Conservation (phyloP, 1,140 invertebrate species). For the Drosophila pectinifera region DNA sequence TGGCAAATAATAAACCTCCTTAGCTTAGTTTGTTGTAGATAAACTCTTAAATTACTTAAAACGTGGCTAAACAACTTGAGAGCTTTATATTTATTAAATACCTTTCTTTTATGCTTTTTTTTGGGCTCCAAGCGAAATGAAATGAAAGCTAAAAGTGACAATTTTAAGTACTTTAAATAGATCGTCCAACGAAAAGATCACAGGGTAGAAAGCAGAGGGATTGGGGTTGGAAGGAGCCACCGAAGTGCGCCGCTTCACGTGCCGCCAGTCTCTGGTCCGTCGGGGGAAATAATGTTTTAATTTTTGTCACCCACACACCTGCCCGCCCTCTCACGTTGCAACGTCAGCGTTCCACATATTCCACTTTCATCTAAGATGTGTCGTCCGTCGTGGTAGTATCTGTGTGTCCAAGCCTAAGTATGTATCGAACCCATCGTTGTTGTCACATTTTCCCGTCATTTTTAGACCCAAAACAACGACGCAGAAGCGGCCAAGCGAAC, state of each 20-base stretch:
- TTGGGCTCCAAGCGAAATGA: neutral
- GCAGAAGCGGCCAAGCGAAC: conserved; percentile 36
- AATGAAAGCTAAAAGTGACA: conserved; percentile 36
- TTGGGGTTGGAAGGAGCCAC: neutral
- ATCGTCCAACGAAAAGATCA: conserved; percentile 35
- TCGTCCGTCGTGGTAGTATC: conserved; percentile 26
- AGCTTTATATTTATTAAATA: conserved; percentile 31
- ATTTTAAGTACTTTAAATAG: conserved; percentile 43
- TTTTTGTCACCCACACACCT: conserved; percentile 19
- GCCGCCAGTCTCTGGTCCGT: conserved; percentile 38
- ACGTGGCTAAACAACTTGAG: conserved; percentile 30
- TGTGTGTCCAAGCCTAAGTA: conserved; percentile 21
- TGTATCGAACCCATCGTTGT: conserved; percentile 34
- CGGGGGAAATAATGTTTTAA: conserved; percentile 42
- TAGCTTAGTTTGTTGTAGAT: neutral
- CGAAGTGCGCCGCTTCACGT: conserved; percentile 54
- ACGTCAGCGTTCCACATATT: conserved; percentile 53
- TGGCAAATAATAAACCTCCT: neutral
- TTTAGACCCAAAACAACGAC: conserved; percentile 55
- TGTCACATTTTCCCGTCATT: conserved; percentile 60
- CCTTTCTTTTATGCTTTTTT: neutral
- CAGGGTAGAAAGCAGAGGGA: conserved; percentile 1
- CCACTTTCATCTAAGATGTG: conserved; percentile 49
- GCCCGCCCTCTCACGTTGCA: conserved; percentile 47
- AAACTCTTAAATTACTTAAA: conserved; percentile 5